Conservation (phyloP, 1,140 invertebrate species). For the Brachionus rubens region DNA sequence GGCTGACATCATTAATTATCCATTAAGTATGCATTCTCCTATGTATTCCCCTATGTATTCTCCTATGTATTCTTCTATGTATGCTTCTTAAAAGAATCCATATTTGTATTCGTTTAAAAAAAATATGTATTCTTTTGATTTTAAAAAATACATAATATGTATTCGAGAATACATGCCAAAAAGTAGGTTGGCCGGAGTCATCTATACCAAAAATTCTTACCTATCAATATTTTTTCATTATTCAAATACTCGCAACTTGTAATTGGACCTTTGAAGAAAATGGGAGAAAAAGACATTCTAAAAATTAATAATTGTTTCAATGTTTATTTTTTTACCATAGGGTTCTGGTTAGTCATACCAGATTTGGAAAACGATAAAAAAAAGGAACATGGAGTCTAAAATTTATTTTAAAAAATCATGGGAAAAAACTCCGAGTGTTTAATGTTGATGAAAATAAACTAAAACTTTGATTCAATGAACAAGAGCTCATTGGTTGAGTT, state of each 20-base stretch:
- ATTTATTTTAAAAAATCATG: not conserved
- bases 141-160: no score
- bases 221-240: conserved; percentile 1
- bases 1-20: no score
- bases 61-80: no score
- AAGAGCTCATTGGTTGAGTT: not conserved
- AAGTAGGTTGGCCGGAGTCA: no score
- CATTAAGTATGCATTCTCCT: no score
- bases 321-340: no score
- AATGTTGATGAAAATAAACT: not conserved
- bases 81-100: no score
- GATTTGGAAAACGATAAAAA: not conserved
- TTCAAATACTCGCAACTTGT: conserved; percentile 14
- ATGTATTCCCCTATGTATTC: no score
- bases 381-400: not conserved
- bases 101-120: no score
- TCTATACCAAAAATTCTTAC: not conserved
- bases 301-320: no score
- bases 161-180: no score
- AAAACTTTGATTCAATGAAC: conserved; percentile 24
- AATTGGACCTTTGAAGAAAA: conserved; percentile 24
- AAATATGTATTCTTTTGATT: no score
- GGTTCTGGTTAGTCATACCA: conserved; percentile 17
- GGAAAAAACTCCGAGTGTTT: conserved; percentile 6
- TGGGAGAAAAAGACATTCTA: not conserved